phyloP scores from a whole-genome alignment of 1,140 invertebrate species.

The Sarcophaga peregrina region DNA sequence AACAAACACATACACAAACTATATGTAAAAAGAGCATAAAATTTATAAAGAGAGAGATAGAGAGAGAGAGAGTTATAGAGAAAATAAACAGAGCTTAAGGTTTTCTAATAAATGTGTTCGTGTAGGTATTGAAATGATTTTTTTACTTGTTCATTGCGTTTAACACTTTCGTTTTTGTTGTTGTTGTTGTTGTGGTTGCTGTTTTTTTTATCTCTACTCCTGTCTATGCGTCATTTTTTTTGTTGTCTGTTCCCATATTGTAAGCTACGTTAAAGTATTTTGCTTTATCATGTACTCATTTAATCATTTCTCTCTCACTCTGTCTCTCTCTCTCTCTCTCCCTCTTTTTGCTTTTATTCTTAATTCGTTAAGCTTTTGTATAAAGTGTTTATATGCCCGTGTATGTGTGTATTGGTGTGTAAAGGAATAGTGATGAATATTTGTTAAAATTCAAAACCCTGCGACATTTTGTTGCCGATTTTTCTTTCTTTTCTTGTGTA shows the following conservation, averaged over 20 bases:
- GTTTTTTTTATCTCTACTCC: conserved; percentile 13
- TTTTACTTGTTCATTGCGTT: conserved; percentile 32
- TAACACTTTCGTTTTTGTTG: conserved; percentile 39
- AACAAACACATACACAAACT: background rate
- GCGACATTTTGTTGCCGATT: background rate
- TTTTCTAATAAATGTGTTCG: background rate
- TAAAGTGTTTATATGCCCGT: background rate
- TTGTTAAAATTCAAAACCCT: conserved; percentile 5
- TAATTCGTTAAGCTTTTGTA: too few relatives aligned
- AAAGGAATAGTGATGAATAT: background rate
- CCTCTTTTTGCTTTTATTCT: too few relatives aligned
- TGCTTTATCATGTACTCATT: background rate
- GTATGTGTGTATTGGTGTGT: background rate
- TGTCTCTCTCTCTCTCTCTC: too few relatives aligned
- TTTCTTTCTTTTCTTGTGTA: too few relatives aligned
- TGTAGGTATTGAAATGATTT: background rate
- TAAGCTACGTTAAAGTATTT: background rate
- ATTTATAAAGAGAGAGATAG: background rate
- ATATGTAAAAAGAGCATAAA: background rate
- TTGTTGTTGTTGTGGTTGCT: background rate
- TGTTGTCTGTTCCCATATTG: background rate
- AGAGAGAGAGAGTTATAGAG: background rate
- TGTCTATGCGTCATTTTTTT: conserved; percentile 38
- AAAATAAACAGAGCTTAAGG: background rate
- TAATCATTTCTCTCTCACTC: too few relatives aligned